Evolutionary conservation across 1,140 invertebrate species (phyloP), one percentile per base, ranked within the genome.

Genomic region (Steinernema khuongi): DNA sequence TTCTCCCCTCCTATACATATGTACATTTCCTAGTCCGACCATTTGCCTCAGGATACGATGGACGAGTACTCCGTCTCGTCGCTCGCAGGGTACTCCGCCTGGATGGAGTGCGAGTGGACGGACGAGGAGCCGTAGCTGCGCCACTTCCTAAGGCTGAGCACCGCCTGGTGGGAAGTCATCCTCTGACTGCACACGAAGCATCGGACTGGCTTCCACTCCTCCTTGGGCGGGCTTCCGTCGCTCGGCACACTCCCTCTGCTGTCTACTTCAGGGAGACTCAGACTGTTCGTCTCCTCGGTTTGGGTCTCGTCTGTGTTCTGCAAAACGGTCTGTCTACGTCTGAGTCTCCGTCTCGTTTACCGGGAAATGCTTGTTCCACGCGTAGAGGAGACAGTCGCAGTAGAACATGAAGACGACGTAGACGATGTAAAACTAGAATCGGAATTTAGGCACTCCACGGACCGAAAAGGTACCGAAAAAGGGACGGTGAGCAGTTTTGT

Each of bases 401-500:
- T 60, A 60, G 50, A 60, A 60, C 50, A 60, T 60, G 50, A 60
- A 60, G 50, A 60, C 50, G 14, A 60, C 50, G 50, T 60, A 26
- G 7, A 60, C 50, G 50, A 60, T 22, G 50, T 60, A 60, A 22
- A 60, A 4, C 50, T 60, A 22, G 19, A 60, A 60, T 2, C 14
- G 22, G 7, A 22, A 60, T 11, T 26, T 22, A 22, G 26, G 50
- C 14, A 22, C 26, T 26, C 26, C 2, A 22, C 11, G 2, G 36
- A 41, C 7, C n/a, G 7, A 7, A 26, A 60, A 17, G 14, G 14
- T 22, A 60, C 50, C 14, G 50, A 60, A 22, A n/a, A 60, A 22
- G 50, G 50, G 4, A 60, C 50, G 22, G 50, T 60, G 4, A 60
- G 22, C 11, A 60, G 50, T 22, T 60, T 60, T 4, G 50, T 60